These are phyloP conservation scores for Caprella mutica DNA, from an alignment of 2,888 invertebrate genomes.

Conservation along the genomic window DNA sequence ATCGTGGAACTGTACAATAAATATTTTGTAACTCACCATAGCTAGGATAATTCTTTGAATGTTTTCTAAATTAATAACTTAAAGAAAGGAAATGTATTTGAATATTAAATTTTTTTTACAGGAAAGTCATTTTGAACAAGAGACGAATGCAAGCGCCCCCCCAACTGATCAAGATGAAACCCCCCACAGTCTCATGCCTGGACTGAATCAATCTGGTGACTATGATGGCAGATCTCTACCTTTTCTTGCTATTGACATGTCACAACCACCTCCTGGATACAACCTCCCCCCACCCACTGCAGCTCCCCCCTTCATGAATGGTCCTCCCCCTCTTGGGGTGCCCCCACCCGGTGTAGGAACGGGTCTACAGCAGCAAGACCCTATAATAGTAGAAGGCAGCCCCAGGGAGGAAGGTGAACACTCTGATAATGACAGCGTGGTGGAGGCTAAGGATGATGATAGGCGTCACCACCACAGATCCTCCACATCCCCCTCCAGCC, in stretches of 20 bases:
- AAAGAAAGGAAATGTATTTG: no score
- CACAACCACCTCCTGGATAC: slow-evolving; percentile 49
- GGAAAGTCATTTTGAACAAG: no score
- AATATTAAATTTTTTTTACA: no score
- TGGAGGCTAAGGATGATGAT: slow-evolving; percentile 26
- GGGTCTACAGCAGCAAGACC: slow-evolving; percentile 10
- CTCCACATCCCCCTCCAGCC: not conserved
- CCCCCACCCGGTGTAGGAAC: not conserved
- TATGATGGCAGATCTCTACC: slow-evolving; percentile 30
- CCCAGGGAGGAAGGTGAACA: slow-evolving; percentile 33
- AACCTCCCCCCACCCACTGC: slow-evolving; percentile 18
- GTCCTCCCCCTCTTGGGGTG: not conserved
- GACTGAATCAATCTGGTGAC: slow-evolving; percentile 17
- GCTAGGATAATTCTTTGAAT: no score
- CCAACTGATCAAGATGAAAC: no score
- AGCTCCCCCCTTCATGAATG: slow-evolving; percentile 22
- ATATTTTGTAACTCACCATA: no score
- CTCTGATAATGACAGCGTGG: slow-evolving; percentile 23
- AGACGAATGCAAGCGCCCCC: no score
- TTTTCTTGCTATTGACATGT: slow-evolving; percentile 36
- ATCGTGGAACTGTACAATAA: no score
- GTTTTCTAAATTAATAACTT: no score
- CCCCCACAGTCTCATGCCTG: no score
- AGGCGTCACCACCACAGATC: not conserved
- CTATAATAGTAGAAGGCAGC: slow-evolving; percentile 18